Conservation (phyloP, 2,113 vertebrate genomes). For the Mastomys coucha region DNA sequence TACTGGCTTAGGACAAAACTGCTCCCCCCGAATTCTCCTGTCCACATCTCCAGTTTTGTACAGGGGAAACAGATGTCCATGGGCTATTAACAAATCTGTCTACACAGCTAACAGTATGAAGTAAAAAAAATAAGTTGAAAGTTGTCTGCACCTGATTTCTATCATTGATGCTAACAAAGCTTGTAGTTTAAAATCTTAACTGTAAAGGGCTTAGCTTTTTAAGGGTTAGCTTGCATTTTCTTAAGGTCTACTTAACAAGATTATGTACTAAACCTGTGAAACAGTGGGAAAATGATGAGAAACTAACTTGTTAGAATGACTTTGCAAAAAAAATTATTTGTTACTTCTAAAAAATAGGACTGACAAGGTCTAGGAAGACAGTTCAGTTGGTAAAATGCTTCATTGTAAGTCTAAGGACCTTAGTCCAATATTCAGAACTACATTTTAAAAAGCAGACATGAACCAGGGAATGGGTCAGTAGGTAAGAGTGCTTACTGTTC, state of each 20-base stretch:
- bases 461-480: background rate
- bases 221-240: background rate
- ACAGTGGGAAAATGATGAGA: background rate
- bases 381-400: background rate
- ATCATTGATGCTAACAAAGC: background rate
- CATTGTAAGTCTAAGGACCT: background rate
- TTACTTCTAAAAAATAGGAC: background rate
- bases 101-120: background rate
- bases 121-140: background rate
- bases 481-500: background rate
- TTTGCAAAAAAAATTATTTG: background rate
- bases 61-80: background rate
- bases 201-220: background rate
- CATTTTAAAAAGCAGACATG: background rate
- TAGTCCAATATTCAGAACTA: background rate
- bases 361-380: background rate
- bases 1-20: background rate
- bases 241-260: background rate
- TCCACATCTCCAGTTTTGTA: background rate
- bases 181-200: constrained; percentile 18
- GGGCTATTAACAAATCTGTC: background rate
- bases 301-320: background rate
- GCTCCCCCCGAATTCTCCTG: background rate
- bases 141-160: background rate
- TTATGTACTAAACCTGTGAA: background rate